Evolutionary conservation across 92 coral and sea anemone genomes (phyloP), one percentile per base, ranked within the genome.

Genomic region (Bergia sp.): DNA sequence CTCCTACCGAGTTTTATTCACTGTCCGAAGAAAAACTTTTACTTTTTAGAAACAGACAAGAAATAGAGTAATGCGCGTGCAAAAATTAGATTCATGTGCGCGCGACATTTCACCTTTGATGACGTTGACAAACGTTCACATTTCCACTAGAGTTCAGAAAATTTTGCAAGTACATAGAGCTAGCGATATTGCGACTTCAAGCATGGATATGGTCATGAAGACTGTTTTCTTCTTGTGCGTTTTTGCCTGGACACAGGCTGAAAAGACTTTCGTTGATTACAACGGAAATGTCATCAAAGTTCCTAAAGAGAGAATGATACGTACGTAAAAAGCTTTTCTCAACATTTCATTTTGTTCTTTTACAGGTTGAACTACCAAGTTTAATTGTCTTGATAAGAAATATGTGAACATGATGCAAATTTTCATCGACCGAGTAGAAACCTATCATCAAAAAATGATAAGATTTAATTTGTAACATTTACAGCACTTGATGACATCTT

Each of bases 401-500:
- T 29, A 29, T 29, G 0, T 29, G 29, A 29, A 29, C 29, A 69
- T 69, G 9, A n/a, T n/a, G 38, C 58, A 53, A n/a, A 72, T 37
- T 21, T 4, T 29, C 74, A 2, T 49, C 49, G 21, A 29, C n/a
- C 13, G 58, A 29, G 37, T 11, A 37, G 0, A 65, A 8, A 2
- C 6, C 29, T 61, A 61, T 61, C 69, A 4, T 16, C 69, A 61
- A 61, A 29, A 36, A 0, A 18, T 61, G 40, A 7, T 1, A 10
- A 29, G 29, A 29, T 29, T 29, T 81, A 3, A 2, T 3, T 64
- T 40, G 12, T 43, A 47, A 50, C 44, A 37, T 80, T 29, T 10
- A 67, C 42, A 83, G 86, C 77, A 43, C 86, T 83, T 13, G 77
- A 64, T 69, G 86, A 83, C 18, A 83, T 67, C 40, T 23, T 83